Percentiles rank a stretch among this genome's conserved stretches.
phyloP scores from a whole-genome alignment of 1,140 invertebrate species.

The Trachymyrmex septentrionalis region DNA sequence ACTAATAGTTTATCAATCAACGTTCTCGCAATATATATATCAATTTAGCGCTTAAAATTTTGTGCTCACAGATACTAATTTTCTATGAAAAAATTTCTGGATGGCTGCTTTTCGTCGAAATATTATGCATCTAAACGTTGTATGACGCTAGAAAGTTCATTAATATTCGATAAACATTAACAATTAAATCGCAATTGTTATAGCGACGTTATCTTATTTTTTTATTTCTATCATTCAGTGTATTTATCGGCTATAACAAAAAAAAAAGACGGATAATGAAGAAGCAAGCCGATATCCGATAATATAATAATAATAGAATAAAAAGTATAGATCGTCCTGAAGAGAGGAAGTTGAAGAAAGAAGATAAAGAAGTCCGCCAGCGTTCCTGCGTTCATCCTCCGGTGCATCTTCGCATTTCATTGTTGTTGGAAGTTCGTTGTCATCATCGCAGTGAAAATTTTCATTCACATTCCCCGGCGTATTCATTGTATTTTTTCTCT shows the following conservation, averaged over 20 bases:
- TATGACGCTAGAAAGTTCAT: background rate
- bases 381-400: constrained; percentile 19
- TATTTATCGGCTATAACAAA: constrained; percentile 3
- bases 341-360: constrained; percentile 18
- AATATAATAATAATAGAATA: constrained; percentile 48
- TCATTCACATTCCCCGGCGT: background rate
- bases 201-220: background rate
- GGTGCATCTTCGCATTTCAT: constrained; percentile 19
- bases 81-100: background rate
- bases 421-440: constrained; percentile 22
- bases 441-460: constrained; percentile 36
- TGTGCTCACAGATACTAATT: background rate
- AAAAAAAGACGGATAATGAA: constrained; percentile 7
- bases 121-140: constrained; percentile 9
- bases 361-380: constrained; percentile 11
- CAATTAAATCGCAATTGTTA: background rate
- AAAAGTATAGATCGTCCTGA: background rate
- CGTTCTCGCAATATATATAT: background rate
- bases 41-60: background rate
- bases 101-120: background rate
- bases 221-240: background rate
- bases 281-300: constrained; percentile 21
- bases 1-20: background rate
- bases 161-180: background rate
- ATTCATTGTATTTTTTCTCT: background rate